Conservation (phyloP, 2,888 invertebrate species). For the Plutella xylostella region DNA sequence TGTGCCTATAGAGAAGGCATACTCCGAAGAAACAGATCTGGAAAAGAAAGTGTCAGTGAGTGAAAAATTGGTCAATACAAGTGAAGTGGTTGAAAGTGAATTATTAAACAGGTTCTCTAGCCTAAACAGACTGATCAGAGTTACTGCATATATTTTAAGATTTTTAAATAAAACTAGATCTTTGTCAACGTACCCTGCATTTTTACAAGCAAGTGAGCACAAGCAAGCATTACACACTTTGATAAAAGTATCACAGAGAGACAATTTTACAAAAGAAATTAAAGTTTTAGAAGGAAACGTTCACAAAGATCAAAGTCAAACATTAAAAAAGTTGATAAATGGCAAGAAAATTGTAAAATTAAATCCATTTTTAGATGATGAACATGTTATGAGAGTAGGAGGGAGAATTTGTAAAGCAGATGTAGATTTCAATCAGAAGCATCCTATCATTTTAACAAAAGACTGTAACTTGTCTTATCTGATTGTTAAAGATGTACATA, state of each 20-base stretch:
- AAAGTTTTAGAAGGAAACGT: not conserved
- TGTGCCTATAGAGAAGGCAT: not conserved
- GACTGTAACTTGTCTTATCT: not conserved
- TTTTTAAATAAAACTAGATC: not conserved
- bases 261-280: not conserved
- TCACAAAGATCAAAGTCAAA: too few species aligned
- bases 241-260: not conserved
- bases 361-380: not conserved
- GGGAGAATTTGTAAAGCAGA: not conserved
- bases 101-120: not conserved
- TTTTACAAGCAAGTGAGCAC: not conserved
- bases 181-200: too few species aligned
- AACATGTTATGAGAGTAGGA: not conserved
- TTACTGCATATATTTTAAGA: not conserved
- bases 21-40: not conserved
- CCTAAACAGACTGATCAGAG: not conserved
- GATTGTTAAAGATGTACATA: not conserved
- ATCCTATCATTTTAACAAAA: not conserved
- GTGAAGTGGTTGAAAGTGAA: not conserved
- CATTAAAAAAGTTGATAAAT: too few species aligned
- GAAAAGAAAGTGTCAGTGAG: not conserved
- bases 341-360: not conserved
- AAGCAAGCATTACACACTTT: not conserved
- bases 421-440: not conserved
- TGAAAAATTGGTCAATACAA: not conserved